phyloP scores from a whole-genome alignment of 92 coral and sea anemone genomes.

The Isaurus tuberculatus region DNA sequence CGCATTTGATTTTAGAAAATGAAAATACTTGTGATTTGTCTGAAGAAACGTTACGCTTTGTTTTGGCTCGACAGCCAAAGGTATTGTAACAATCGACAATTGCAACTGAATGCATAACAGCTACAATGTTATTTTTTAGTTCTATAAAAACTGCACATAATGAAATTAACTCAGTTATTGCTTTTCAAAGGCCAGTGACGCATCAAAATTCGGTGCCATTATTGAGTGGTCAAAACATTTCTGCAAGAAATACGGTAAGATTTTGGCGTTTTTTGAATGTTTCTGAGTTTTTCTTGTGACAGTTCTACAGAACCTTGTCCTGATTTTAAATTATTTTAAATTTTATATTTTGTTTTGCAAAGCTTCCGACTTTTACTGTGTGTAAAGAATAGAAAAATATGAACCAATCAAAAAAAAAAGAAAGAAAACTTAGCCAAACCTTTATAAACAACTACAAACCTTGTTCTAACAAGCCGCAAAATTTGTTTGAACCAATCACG shows the following conservation, averaged over 20 bases:
- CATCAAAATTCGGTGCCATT: constrained; percentile 31
- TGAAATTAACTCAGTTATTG: too few species aligned
- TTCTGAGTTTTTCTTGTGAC: not conserved
- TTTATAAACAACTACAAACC: too few species aligned
- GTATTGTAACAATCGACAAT: not conserved
- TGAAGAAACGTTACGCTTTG: constrained; percentile 16
- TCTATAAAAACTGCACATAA: not conserved
- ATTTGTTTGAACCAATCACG: too few species aligned
- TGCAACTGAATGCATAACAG: not conserved
- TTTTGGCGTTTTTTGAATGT: not conserved
- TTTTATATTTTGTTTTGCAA: too few species aligned
- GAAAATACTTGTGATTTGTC: constrained; percentile 32
- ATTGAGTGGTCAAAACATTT: constrained; percentile 34
- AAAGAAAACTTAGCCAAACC: too few species aligned
- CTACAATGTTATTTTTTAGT: too few species aligned
- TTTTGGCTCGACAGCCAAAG: constrained; percentile 42
- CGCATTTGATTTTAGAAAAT: constrained; percentile 21
- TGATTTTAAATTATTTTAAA: too few species aligned
- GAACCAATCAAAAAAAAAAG: too few species aligned
- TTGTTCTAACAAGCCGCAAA: too few species aligned
- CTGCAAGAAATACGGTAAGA: constrained; percentile 40
- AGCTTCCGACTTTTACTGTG: too few species aligned
- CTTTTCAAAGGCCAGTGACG: constrained; percentile 12
- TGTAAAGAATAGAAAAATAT: too few species aligned
- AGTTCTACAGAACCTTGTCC: too few species aligned